Evolutionary conservation across 2,888 invertebrate species (phyloP).

Genomic region (Idaea straminata): DNA sequence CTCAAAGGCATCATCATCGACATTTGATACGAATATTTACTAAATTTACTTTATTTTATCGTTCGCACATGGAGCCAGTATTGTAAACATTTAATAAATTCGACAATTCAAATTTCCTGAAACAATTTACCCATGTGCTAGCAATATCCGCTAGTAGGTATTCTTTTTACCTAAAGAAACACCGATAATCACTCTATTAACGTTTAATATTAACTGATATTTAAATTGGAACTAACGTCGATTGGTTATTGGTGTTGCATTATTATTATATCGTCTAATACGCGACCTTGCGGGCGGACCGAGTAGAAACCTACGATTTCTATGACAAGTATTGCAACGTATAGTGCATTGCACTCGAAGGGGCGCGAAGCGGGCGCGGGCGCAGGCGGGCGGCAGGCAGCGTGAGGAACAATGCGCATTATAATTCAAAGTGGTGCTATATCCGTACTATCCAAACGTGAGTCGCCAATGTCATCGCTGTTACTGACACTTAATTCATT

Average conservation of each 20-base stretch:
- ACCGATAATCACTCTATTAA: constrained; percentile 4
- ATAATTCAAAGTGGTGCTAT: constrained; percentile 76
- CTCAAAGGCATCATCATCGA: constrained; percentile 25
- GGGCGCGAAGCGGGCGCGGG: constrained; percentile 54
- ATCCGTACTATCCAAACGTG: constrained; percentile 73
- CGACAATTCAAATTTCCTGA: neutral
- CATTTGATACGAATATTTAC: neutral
- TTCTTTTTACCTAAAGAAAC: neutral
- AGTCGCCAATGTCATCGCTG: constrained; percentile 47
- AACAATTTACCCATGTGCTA: neutral
- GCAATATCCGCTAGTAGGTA: neutral
- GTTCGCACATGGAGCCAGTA: neutral
- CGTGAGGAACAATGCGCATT: constrained; percentile 75
- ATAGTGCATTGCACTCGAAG: constrained; percentile 72
- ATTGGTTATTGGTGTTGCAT: neutral
- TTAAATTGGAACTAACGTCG: constrained; percentile 34
- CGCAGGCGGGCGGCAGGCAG: constrained; percentile 26
- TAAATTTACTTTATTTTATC: neutral
- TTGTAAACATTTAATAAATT: neutral
- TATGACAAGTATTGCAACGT: constrained; percentile 70
- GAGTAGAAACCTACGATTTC: constrained; percentile 67
- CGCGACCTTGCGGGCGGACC: constrained; percentile 50
- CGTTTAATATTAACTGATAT: constrained; percentile 26
- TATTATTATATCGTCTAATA: constrained; percentile 25
- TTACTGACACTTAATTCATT: constrained; percentile 33